These are phyloP conservation scores for Numida meleagris DNA, from an alignment of 2,113 vertebrate genomes.

Conservation along the genomic window DNA sequence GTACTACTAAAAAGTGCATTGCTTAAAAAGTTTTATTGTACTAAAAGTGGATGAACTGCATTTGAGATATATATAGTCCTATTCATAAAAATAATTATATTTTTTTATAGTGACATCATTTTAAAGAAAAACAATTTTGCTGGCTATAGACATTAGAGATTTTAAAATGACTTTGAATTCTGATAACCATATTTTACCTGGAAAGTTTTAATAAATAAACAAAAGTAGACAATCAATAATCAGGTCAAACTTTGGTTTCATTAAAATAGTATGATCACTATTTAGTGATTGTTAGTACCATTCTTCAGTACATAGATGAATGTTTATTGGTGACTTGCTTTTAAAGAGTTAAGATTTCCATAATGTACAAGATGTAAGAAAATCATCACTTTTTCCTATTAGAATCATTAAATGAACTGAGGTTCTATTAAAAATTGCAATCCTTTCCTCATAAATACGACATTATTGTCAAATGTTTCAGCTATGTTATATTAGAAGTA, in stretches of 20 bases:
- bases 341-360: neutral
- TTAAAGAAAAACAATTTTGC: neutral
- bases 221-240: neutral
- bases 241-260: neutral
- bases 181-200: neutral
- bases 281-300: neutral
- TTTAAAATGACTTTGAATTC: neutral
- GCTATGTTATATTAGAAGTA: neutral
- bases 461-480: neutral
- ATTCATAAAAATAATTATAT: neutral
- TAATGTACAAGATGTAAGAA: neutral
- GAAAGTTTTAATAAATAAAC: neutral
- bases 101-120: neutral
- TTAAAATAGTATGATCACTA: neutral
- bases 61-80: neutral
- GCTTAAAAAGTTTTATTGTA: neutral
- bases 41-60: neutral
- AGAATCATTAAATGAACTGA: neutral
- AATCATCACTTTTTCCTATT: neutral
- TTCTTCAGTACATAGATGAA: neutral
- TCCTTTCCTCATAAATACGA: neutral
- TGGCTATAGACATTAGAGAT: neutral
- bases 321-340: neutral
- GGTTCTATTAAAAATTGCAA: neutral
- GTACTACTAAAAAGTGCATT: slow-evolving; percentile 13